Percentiles rank a stretch among this genome's conserved stretches.
Conservation (phyloP, 2,113 vertebrate genomes). For the Lathamus discolor region DNA sequence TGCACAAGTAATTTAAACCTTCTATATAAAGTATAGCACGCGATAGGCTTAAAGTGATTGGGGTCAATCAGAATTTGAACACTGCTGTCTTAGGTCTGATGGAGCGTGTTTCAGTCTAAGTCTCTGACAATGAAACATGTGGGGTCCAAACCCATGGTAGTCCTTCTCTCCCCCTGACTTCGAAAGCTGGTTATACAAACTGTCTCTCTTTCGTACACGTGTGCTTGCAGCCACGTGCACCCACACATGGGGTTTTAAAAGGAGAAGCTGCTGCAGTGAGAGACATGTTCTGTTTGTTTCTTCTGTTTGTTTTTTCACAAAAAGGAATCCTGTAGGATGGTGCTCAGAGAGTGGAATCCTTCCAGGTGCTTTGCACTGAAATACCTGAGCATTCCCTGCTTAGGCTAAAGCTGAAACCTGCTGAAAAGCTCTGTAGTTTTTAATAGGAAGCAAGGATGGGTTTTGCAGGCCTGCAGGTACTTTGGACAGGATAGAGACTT, state of each 20-base stretch:
- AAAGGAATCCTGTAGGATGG: background rate
- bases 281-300: background rate
- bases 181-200: background rate
- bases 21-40: background rate
- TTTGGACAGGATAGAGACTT: background rate
- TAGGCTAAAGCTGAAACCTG: background rate
- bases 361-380: background rate
- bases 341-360: background rate
- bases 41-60: background rate
- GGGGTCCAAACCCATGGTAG: background rate
- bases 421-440: background rate
- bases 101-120: background rate
- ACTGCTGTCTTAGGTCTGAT: background rate
- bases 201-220: background rate
- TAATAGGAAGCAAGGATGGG: background rate
- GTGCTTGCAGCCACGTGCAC: background rate
- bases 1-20: background rate
- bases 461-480: background rate
- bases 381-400: accelerated
- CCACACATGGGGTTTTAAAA: background rate
- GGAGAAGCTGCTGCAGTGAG: background rate
- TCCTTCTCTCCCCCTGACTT: background rate
- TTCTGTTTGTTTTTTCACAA: background rate
- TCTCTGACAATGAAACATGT: conserved; percentile 15
- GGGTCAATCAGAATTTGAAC: background rate